phyloP scores from a whole-genome alignment of 2,888 invertebrate species.

The Pyrocoelia pectoralis region DNA sequence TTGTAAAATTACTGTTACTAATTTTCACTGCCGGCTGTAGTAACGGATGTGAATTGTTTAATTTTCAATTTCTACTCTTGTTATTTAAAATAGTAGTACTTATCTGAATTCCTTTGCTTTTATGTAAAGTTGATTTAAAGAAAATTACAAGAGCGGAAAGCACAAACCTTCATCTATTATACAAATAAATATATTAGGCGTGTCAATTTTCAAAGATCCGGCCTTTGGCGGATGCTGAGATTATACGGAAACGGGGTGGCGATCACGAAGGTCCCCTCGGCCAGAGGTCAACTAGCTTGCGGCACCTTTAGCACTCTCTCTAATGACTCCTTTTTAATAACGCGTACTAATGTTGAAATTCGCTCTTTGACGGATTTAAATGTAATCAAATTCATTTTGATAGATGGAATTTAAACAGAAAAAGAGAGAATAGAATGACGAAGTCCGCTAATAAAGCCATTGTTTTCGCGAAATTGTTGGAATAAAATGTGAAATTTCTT shows the following conservation, averaged over 20 bases:
- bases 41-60: too few species aligned
- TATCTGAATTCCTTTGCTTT: too few species aligned
- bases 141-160: too few species aligned
- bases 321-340: conserved; percentile 43
- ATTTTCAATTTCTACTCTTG: too few species aligned
- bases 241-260: conserved; percentile 47
- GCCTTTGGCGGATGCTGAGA: conserved; percentile 52
- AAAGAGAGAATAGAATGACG: conserved; percentile 1
- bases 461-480: conserved; percentile 22
- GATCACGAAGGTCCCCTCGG: conserved; percentile 44
- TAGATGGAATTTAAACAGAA: neutral
- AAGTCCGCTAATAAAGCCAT: conserved; percentile 9
- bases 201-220: conserved; percentile 53
- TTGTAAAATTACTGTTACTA: too few species aligned
- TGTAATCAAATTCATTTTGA: conserved; percentile 23
- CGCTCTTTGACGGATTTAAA: conserved; percentile 9
- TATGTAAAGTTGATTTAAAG: too few species aligned
- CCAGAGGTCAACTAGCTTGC: conserved; percentile 52
- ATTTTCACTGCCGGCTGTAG: too few species aligned
- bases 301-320: conserved; percentile 50
- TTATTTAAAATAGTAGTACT: too few species aligned
- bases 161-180: too few species aligned
- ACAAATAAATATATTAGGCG: too few species aligned
- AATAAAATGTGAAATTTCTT: conserved; percentile 21
- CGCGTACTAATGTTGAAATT: neutral